A percentile compares a stretch with the other conserved stretches of the same genome.
Evolutionary conservation across 2,888 invertebrate genomes (phyloP).

Genomic region (Ptychoptera contaminata): DNA sequence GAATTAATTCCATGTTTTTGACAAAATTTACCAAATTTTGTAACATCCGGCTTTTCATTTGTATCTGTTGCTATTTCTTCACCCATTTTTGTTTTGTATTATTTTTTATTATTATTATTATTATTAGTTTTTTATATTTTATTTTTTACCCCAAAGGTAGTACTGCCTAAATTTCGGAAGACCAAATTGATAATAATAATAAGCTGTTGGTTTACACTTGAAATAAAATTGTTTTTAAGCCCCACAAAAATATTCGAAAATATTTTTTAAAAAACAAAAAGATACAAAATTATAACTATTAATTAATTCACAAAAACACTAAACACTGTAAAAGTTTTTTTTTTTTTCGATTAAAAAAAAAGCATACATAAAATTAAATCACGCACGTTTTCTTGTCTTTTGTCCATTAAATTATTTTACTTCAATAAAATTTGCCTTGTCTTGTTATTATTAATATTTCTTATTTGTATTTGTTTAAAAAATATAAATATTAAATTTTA

Average conservation of each 20-base stretch:
- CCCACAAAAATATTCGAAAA: no score
- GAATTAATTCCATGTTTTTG: conserved; percentile 49
- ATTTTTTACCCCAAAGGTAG: background rate
- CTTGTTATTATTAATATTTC: background rate
- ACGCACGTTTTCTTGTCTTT: no score
- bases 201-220: no score
- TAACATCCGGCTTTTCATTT: conserved; percentile 19
- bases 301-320: no score
- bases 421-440: background rate
- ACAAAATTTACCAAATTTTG: conserved; percentile 27
- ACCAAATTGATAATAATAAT: no score
- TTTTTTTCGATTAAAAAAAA: no score
- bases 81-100: conserved; percentile 19
- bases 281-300: no score
- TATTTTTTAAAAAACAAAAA: no score
- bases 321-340: no score
- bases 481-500: background rate
- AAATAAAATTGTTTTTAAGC: no score
- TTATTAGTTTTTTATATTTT: background rate
- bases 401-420: background rate
- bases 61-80: conserved; percentile 21
- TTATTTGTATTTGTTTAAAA: background rate
- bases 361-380: no score
- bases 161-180: no score
- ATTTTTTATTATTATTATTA: background rate